Base-by-base conservation (phyloP, 1,140 invertebrate species). In the Agrilus planipennis region DNA sequence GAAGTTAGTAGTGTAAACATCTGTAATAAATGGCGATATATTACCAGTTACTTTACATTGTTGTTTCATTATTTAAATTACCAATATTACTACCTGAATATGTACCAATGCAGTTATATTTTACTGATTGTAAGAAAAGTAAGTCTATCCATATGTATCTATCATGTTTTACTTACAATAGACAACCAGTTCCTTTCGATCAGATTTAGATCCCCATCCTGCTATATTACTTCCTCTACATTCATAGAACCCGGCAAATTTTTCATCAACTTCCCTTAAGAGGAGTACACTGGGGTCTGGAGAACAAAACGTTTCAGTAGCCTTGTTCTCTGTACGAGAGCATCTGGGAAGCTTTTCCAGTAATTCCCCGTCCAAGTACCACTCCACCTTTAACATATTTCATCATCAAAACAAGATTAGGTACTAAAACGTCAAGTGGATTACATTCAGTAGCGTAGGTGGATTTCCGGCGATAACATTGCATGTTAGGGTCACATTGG, bases 231-330 rank as follows among this genome's bases (percentile, higher is more conserved):
- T 77, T 2, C 86, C 88, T 52, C 84, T 76, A 60, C 89, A 92
- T 0, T 86, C 87, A 62, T 89, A 92, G 61, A 91, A 90, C n/a
- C 88, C 89, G 45, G 89, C 84, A 57, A 90, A 89, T 34, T 75
- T 77, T 42, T 85, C 73, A 5, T 77, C 81, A 11, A 90, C 87
- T 45, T 79, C 76, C 49, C 87, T 79, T 14, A 91, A 67, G 21
- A 88, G 68, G 45, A 90, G 65, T 64, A 86, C 81, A 41, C 79
- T 86, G 0, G 86, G 85, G 56, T 90, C 84, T 49, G 89, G 79
- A 58, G 84, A 79, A 61, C 85, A 89, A 32, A 88, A 76, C 12
- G 55, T 53, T 2, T 57, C 58, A 45, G 57, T 30, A 49, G 65
- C 54, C 51, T 49, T 51, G 34, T 41, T 45, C 14, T 43, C 62